A percentile compares a stretch with the other conserved stretches of the same genome.
phyloP scores from a whole-genome alignment of 2,797 vertebrate genomes.

The Halcyon leucocephala region DNA sequence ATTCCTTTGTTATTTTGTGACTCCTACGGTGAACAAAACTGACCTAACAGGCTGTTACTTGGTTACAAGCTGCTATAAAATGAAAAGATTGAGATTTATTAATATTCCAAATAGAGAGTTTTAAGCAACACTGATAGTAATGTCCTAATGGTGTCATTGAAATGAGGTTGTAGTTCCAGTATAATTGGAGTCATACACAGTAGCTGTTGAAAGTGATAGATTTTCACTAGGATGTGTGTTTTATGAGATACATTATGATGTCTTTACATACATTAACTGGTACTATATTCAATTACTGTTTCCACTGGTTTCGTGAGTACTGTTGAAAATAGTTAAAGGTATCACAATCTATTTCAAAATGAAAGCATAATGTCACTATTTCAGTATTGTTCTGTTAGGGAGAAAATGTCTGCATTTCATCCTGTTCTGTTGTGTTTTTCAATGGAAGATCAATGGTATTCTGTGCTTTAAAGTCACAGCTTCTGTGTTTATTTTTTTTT shows the following conservation, averaged over 20 bases:
- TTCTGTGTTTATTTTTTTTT: conserved; percentile 1
- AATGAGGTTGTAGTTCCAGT: conserved; percentile 2
- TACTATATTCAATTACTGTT: background rate
- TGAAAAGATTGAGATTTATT: background rate
- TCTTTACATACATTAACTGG: background rate
- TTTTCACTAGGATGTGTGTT: background rate
- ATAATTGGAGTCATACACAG: background rate
- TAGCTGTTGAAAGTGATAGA: background rate
- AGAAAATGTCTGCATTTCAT: conserved; percentile 49
- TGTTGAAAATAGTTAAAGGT: background rate
- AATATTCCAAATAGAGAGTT: conserved; percentile 4
- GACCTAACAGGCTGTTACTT: background rate
- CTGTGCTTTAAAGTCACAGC: conserved; percentile 25
- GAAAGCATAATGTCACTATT: conserved; percentile 15
- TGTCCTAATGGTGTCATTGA: background rate
- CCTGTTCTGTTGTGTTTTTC: background rate
- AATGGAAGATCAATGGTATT: background rate
- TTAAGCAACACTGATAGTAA: background rate
- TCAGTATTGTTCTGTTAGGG: conserved; percentile 35
- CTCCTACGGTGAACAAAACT: background rate
- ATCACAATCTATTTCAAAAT: background rate
- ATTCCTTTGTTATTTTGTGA: background rate
- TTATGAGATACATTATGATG: background rate
- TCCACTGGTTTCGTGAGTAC: background rate
- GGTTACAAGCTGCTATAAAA: background rate